Evolutionary conservation across 2,888 invertebrate species (phyloP).

Genomic region (Caenorhabditis japonica): DNA sequence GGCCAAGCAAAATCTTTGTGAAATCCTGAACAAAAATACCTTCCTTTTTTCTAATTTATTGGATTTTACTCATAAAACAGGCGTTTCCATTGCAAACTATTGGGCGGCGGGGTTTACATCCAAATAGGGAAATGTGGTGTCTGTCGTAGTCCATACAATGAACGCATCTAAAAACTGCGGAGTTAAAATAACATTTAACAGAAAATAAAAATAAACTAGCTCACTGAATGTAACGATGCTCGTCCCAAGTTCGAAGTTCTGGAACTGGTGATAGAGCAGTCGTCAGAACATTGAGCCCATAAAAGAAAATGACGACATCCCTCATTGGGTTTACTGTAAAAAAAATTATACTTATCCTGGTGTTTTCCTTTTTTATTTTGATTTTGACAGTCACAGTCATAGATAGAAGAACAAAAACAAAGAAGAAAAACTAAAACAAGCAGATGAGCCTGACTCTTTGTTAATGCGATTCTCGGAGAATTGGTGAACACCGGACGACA

Average conservation of each 20-base stretch:
- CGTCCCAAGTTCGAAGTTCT: constrained; percentile 28
- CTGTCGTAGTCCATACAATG: constrained; percentile 50
- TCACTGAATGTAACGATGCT: constrained; percentile 36
- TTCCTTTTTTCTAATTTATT: too few relatives aligned
- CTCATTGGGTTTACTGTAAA: constrained; percentile 22
- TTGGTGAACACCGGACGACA: constrained; percentile 6
- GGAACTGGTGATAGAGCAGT: constrained; percentile 12
- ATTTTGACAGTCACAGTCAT: too few relatives aligned
- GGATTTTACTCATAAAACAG: constrained; percentile 43
- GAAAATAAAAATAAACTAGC: neutral
- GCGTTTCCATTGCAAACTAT: constrained; percentile 38
- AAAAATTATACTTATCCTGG: too few relatives aligned
- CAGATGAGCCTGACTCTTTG: constrained; percentile 6
- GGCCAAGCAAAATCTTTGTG: constrained; percentile 31
- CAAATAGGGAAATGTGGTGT: constrained; percentile 35
- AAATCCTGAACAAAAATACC: too few relatives aligned
- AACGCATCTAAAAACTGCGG: constrained; percentile 25
- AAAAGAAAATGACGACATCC: constrained; percentile 4
- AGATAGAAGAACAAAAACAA: too few relatives aligned
- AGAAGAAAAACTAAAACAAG: too few relatives aligned
- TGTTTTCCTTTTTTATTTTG: too few relatives aligned
- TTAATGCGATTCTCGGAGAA: constrained; percentile 10
- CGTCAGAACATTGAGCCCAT: neutral
- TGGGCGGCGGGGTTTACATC: constrained; percentile 29
- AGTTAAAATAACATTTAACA: neutral